Evolutionary conservation across 23 tunicate species (phyloP).

Genomic region (Aplidium turbinatum): DNA sequence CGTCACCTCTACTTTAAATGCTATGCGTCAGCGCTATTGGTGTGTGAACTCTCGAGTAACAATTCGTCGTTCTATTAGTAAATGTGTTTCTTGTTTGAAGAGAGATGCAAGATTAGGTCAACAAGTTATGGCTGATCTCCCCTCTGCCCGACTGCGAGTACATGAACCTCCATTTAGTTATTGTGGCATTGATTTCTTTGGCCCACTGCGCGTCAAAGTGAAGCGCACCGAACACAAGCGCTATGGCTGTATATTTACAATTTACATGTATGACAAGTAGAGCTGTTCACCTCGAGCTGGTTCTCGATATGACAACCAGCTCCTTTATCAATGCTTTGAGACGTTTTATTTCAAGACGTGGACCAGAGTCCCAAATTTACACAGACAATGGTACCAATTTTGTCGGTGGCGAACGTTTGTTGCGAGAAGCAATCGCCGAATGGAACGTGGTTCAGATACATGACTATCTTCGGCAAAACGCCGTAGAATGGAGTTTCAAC

Average conservation of each 20-base stretch:
- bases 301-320: not conserved
- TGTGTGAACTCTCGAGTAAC: not conserved
- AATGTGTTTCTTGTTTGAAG: constrained; percentile 8
- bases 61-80: not conserved
- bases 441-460: too few species aligned
- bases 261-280: constrained; percentile 1
- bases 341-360: not conserved
- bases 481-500: too few species aligned
- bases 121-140: constrained; percentile 15
- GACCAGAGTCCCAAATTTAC: too few species aligned
- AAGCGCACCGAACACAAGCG: not conserved
- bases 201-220: not conserved
- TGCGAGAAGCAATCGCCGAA: too few species aligned
- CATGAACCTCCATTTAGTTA: not conserved
- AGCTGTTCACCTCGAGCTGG: constrained; percentile 1
- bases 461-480: too few species aligned
- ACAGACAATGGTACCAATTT: too few species aligned
- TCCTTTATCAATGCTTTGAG: not conserved
- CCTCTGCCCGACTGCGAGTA: not conserved
- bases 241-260: constrained; percentile 8
- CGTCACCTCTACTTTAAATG: not conserved
- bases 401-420: too few species aligned
- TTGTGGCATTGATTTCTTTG: constrained; percentile 4
- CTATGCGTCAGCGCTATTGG: constrained; percentile 1
- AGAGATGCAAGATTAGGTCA: not conserved